Percentiles rank a stretch among this genome's conserved stretches.
Evolutionary conservation across 2,888 invertebrate genomes (phyloP).

Genomic region (Villa cingulata): DNA sequence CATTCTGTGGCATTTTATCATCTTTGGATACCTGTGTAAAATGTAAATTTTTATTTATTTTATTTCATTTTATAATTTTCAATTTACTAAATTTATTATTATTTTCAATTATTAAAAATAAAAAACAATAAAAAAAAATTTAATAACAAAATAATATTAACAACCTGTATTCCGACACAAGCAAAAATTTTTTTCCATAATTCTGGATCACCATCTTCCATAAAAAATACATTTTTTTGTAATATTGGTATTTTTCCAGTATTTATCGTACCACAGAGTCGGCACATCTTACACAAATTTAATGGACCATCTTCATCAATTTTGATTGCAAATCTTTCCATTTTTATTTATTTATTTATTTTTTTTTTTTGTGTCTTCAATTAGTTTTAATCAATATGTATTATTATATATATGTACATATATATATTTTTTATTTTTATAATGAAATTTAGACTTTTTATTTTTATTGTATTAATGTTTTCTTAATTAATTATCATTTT

Average conservation of each 20-base stretch:
- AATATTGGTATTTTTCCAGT: constrained; percentile 28
- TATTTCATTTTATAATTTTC: too few species aligned
- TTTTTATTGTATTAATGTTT: too few species aligned
- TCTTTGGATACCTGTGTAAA: constrained; percentile 38
- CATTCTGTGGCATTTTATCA: constrained; percentile 48
- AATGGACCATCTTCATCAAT: constrained; percentile 30
- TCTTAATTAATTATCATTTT: too few species aligned
- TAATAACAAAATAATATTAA: constrained; percentile 11
- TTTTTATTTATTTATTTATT: constrained; percentile 7
- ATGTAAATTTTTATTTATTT: too few species aligned
- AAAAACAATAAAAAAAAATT: not conserved
- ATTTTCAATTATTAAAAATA: not conserved
- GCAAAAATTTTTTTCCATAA: constrained; percentile 28
- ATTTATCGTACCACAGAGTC: constrained; percentile 34
- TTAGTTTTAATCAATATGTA: too few species aligned
- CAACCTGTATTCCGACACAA: constrained; percentile 28
- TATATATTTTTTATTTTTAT: too few species aligned
- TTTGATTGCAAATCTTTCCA: constrained; percentile 34
- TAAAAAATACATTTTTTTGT: constrained; percentile 14
- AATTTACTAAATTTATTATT: too few species aligned
- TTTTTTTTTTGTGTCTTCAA: not conserved
- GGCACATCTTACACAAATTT: constrained; percentile 34
- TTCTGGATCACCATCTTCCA: constrained; percentile 26
- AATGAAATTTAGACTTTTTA: too few species aligned
- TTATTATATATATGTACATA: too few species aligned